These are phyloP conservation scores for Molossus alvarezi DNA, from an alignment of 2,797 vertebrate genomes.

Conservation along the genomic window DNA sequence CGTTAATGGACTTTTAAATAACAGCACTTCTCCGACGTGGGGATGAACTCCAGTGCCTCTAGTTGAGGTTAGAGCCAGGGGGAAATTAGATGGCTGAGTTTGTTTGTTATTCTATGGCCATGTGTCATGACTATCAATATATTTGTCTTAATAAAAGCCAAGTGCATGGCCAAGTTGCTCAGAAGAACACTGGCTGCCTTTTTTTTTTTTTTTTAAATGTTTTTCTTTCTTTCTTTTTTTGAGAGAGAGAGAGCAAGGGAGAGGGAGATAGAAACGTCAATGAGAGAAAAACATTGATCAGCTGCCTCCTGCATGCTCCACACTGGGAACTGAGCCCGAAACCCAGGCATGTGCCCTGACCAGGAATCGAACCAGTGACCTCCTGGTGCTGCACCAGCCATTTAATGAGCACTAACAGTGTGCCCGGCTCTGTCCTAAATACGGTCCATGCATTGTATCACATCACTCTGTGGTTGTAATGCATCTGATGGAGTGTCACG, in stretches of 20 bases:
- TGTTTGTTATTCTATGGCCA: neutral
- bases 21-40: neutral
- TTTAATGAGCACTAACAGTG: no score
- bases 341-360: no score
- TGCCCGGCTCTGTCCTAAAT: neutral
- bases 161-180: neutral
- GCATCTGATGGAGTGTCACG: neutral
- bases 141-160: neutral
- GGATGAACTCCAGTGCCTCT: neutral
- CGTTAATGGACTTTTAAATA: conserved; percentile 22
- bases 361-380: no score
- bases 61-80: neutral
- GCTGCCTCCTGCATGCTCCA: no score
- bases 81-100: neutral
- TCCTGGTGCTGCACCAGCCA: no score
- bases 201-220: no score
- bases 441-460: neutral
- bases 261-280: no score
- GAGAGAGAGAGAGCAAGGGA: no score
- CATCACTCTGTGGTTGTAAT: neutral
- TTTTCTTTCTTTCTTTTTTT: no score
- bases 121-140: rapidly evolving
- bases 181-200: neutral
- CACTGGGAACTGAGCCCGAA: no score
- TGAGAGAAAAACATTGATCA: no score